These are phyloP conservation scores for Sebastes baramenuke DNA, from an alignment of 2,797 vertebrate genomes.

Conservation along the genomic window DNA sequence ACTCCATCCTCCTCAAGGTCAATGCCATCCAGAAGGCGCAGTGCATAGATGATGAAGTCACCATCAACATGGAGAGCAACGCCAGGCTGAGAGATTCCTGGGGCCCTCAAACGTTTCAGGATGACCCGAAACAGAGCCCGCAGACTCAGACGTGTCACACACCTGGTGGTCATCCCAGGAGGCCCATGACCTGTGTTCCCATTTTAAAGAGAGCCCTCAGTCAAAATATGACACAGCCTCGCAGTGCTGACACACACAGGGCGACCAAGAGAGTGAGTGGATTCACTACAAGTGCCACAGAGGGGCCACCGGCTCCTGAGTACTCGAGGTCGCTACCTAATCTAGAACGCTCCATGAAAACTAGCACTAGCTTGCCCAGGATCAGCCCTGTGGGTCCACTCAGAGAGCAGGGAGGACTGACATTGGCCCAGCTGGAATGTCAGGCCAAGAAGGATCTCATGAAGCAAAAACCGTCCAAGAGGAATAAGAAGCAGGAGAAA, in stretches of 20 bases:
- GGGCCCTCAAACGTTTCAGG: conserved; percentile 41
- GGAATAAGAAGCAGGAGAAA: neutral
- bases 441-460: conserved; percentile 33
- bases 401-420: conserved; percentile 20
- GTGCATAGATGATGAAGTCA: conserved; percentile 26
- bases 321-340: neutral
- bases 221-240: conserved; percentile 54
- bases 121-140: neutral
- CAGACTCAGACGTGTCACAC: neutral
- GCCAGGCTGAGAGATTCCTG: conserved; percentile 63
- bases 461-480: neutral
- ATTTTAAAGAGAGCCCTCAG: conserved; percentile 64
- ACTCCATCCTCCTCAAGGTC: conserved; percentile 78
- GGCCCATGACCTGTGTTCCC: conserved; percentile 54
- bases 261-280: neutral
- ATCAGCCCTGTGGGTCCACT: conserved; percentile 51
- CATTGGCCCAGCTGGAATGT: conserved; percentile 42
- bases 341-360: neutral
- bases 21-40: conserved; percentile 67
- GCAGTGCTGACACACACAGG: neutral
- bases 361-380: neutral
- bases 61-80: conserved; percentile 63
- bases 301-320: conserved; percentile 27
- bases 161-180: neutral
- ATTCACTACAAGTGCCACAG: conserved; percentile 32